A percentile compares a stretch with the other conserved stretches of the same genome.
Evolutionary conservation across 23 tunicate species (phyloP).

Genomic region (Trididemnum nubilum): DNA sequence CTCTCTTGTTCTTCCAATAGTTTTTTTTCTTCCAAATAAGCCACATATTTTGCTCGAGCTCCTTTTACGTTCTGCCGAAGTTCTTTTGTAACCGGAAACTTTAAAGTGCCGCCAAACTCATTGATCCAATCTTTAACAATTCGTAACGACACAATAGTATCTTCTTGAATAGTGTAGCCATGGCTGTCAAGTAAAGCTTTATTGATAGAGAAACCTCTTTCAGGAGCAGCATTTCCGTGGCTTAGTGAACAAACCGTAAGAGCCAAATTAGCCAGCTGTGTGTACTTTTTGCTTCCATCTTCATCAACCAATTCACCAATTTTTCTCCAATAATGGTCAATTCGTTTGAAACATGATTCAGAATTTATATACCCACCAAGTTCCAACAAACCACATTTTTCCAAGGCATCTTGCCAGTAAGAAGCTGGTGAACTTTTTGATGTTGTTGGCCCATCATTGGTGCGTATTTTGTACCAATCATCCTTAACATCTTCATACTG

Average conservation of each 20-base stretch:
- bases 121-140: neutral
- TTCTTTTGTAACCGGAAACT: neutral
- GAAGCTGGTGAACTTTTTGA: neutral
- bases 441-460: neutral
- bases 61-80: neutral
- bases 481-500: neutral
- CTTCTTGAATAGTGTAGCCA: neutral
- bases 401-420: neutral
- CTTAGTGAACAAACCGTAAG: neutral
- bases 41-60: neutral
- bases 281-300: neutral
- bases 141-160: too few species aligned
- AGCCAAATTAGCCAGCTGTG: neutral
- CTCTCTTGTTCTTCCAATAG: neutral
- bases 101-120: neutral
- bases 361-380: neutral
- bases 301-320: neutral
- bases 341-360: neutral
- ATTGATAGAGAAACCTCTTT: conserved; percentile 11
- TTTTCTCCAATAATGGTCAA: neutral
- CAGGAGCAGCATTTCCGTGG: neutral
- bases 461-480: neutral
- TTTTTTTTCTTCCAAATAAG: neutral
- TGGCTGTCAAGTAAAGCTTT: neutral
- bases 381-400: neutral